Percentiles rank a stretch among this genome's conserved stretches.
These are phyloP conservation scores for Pollicipes pollicipes DNA, from an alignment of 1,140 invertebrate genomes.

Conservation along the genomic window DNA sequence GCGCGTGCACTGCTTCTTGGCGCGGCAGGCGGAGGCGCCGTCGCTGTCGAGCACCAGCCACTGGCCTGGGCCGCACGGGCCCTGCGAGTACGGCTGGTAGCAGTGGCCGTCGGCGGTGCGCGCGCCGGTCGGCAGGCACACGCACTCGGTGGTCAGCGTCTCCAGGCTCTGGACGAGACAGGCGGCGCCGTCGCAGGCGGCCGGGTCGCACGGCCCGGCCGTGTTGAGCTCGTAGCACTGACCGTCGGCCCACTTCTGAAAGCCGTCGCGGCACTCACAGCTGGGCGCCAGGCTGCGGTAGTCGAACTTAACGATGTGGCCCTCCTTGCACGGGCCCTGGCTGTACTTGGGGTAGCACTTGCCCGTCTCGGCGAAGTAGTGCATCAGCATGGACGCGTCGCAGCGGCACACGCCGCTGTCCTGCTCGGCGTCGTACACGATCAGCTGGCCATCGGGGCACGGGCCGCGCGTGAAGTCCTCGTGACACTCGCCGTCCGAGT, in stretches of 20 bases:
- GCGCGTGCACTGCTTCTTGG: conserved; percentile 21
- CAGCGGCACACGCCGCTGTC: conserved; percentile 19
- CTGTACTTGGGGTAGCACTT: conserved; percentile 20
- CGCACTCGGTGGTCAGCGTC: conserved; percentile 20
- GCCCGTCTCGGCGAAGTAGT: conserved; percentile 17
- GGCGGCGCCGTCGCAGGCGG: conserved; percentile 14
- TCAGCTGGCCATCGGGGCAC: conserved; percentile 19
- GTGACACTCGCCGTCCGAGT: conserved; percentile 16
- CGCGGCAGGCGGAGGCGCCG: conserved; percentile 18
- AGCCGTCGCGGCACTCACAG: conserved; percentile 21
- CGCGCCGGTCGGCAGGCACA: conserved; percentile 18
- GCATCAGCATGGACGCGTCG: conserved; percentile 18
- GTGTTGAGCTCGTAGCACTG: conserved; percentile 22
- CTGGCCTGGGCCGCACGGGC: conserved; percentile 21
- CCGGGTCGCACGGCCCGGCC: conserved; percentile 19
- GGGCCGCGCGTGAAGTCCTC: conserved; percentile 20
- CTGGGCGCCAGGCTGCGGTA: conserved; percentile 19
- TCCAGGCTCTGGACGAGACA: conserved; percentile 20
- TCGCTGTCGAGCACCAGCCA: conserved; percentile 21
- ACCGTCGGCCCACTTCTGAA: conserved; percentile 21
- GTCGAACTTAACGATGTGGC: conserved; percentile 21
- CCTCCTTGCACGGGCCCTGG: conserved; percentile 20
- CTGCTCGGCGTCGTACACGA: conserved; percentile 15
- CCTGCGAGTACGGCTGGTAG: conserved; percentile 20
- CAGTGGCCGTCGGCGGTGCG: conserved; percentile 19